Conservation (phyloP, 2,113 vertebrate species). For the Apodemus sylvaticus region DNA sequence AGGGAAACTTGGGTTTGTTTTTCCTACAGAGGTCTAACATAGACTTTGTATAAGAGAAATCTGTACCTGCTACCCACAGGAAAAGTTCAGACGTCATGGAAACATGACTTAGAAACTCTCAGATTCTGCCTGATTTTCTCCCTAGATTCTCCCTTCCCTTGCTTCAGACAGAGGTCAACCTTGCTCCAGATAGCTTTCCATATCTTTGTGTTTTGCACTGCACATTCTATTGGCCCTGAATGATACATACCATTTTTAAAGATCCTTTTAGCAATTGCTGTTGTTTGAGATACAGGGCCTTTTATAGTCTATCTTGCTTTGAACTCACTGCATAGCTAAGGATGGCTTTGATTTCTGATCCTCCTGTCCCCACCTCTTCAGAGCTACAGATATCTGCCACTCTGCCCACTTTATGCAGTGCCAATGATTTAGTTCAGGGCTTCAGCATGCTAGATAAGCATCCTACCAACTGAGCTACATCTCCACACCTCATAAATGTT, state of each 20-base stretch:
- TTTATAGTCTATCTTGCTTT: no score
- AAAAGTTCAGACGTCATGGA: not conserved
- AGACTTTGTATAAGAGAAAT: not conserved
- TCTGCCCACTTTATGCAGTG: not conserved
- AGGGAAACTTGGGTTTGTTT: not conserved
- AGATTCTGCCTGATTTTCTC: not conserved
- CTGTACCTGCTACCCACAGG: not conserved
- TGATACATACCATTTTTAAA: not conserved
- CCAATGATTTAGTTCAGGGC: not conserved
- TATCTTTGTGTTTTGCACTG: not conserved
- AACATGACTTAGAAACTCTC: not conserved
- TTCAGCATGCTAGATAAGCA: not conserved
- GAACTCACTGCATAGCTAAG: not conserved
- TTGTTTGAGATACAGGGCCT: not conserved
- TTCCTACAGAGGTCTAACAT: not conserved
- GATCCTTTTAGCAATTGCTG: not conserved
- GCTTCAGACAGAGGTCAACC: not conserved
- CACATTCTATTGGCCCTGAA: not conserved
- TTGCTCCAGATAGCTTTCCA: no score
- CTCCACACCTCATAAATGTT: not conserved
- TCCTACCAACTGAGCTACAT: not conserved
- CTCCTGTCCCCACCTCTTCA: not conserved
- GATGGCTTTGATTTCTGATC: not conserved
- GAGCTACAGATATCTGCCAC: not conserved
- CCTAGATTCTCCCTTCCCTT: not conserved